Percentiles rank a stretch among this genome's conserved stretches.
These are phyloP conservation scores for Aselliscus stoliczkanus DNA, from an alignment of 2,797 vertebrate genomes.

Conservation along the genomic window DNA sequence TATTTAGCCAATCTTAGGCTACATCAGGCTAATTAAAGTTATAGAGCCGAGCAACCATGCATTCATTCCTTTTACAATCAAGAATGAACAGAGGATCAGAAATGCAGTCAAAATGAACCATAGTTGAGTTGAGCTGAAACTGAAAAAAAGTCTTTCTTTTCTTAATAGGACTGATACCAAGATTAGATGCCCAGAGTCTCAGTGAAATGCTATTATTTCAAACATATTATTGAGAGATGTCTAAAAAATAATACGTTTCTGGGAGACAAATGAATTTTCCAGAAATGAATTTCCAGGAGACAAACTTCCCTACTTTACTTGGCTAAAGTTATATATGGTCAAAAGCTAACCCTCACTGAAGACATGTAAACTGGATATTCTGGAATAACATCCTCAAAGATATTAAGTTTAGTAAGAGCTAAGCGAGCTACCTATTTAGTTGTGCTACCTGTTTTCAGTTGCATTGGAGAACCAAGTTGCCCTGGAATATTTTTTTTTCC, in stretches of 20 bases:
- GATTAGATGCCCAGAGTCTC: background rate
- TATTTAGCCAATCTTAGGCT: background rate
- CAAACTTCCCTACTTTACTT: background rate
- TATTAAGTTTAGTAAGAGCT: background rate
- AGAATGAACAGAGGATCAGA: background rate
- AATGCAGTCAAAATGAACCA: background rate
- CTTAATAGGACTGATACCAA: background rate
- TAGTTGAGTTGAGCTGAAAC: background rate
- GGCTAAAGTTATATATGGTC: background rate
- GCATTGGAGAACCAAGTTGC: background rate
- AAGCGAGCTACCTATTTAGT: background rate
- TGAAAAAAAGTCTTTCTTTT: background rate
- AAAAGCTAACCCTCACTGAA: background rate
- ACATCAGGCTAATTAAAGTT: background rate
- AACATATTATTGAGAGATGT: background rate
- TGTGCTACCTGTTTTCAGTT: background rate
- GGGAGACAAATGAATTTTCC: too few relatives aligned
- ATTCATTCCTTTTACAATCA: background rate
- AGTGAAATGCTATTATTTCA: background rate
- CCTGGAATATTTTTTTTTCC: background rate
- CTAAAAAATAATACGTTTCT: background rate
- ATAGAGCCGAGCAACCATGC: accelerated
- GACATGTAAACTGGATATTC: background rate
- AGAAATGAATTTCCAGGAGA: background rate
- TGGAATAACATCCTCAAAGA: background rate